phyloP scores from a whole-genome alignment of 1,140 invertebrate species.

The Macrobrachium nipponense region DNA sequence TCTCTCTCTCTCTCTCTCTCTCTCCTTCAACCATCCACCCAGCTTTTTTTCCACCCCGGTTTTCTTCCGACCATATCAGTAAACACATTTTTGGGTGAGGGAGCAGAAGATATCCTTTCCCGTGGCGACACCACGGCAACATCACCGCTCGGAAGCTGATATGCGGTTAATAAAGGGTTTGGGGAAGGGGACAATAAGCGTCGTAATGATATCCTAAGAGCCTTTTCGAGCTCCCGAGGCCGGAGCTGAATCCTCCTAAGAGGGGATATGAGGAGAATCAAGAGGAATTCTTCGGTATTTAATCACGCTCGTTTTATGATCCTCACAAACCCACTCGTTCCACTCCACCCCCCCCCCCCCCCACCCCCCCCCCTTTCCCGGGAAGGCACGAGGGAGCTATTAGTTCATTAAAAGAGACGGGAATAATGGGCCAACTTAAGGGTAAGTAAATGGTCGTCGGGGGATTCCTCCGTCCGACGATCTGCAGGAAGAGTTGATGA shows the following conservation, averaged over 20 bases:
- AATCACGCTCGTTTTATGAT: conserved; percentile 44
- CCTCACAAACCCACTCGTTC: conserved; percentile 10
- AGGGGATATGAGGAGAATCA: conserved; percentile 1
- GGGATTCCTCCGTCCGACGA: too few relatives aligned
- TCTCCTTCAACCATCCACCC: background rate
- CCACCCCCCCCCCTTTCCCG: background rate
- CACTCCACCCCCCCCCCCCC: background rate
- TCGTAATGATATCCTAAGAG: conserved; percentile 52
- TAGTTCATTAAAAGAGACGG: too few relatives aligned
- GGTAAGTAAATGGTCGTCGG: too few relatives aligned
- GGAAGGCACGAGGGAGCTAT: background rate
- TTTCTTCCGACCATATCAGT: background rate
- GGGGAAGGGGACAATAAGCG: conserved; percentile 15
- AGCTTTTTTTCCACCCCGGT: too few relatives aligned
- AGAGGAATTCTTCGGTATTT: conserved; percentile 30
- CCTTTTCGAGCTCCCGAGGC: background rate
- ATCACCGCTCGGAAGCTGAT: background rate
- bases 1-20: background rate
- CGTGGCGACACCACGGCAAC: too few relatives aligned
- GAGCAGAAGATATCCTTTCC: background rate
- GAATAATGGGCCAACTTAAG: too few relatives aligned
- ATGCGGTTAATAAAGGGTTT: conserved; percentile 41
- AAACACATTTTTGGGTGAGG: background rate
- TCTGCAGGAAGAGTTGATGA: too few relatives aligned
- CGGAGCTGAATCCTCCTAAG: background rate